Evolutionary conservation across 2,888 invertebrate genomes (phyloP).

Genomic region (Slavum lentiscoides): DNA sequence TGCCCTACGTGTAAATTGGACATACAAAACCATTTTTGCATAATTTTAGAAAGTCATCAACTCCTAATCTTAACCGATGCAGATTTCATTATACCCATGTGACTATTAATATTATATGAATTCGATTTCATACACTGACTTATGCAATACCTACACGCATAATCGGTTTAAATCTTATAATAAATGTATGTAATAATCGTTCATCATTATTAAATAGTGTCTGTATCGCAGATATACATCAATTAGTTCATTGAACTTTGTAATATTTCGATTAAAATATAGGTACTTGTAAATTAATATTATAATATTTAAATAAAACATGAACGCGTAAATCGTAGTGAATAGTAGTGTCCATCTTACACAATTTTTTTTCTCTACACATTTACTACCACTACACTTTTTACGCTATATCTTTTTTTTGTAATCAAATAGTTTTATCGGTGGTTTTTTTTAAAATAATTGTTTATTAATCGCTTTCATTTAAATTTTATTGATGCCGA

Average conservation of each 20-base stretch:
- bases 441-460: not conserved
- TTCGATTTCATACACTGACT: not conserved
- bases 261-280: not conserved
- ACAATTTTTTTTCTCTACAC: not conserved
- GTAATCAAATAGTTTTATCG: not conserved
- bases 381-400: not conserved
- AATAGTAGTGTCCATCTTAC: not conserved
- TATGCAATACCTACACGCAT: not conserved
- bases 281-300: not conserved
- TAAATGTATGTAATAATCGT: not conserved
- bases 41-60: constrained; percentile 20
- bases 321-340: not conserved
- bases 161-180: not conserved
- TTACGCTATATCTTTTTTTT: not conserved
- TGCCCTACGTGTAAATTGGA: no score
- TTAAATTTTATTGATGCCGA: not conserved
- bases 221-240: not conserved
- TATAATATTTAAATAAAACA: not conserved
- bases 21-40: constrained; percentile 8
- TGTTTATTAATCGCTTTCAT: not conserved
- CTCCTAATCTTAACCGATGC: not conserved
- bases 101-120: not conserved
- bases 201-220: not conserved
- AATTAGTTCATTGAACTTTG: not conserved
- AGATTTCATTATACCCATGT: not conserved